Base-by-base conservation (phyloP, 2,888 invertebrate species). In the Pseudoips prasinana region DNA sequence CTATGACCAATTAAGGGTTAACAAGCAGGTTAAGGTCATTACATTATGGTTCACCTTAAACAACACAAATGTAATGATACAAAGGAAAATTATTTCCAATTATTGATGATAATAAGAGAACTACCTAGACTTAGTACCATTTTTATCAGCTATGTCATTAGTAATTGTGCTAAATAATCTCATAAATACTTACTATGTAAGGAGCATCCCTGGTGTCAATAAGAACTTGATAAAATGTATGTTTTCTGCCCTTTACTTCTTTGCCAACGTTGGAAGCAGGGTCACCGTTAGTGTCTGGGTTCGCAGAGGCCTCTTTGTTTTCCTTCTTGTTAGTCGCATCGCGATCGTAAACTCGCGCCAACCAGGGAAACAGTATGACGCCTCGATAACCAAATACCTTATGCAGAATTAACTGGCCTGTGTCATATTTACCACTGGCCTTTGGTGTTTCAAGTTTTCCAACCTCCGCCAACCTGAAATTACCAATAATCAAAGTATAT, bases 131-230 rank as follows among this genome's bases (percentile, higher is more conserved):
- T n/a, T n/a, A n/a, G n/a, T n/a, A n/a, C n/a, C n/a, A n/a, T n/a
- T n/a, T n/a, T n/a, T n/a, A n/a, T n/a, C n/a, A n/a, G n/a, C n/a
- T n/a, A n/a, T n/a, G n/a, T n/a, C n/a, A n/a, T 2, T 14, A 14
- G 5, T 14, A 14, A 14, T 14, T 3, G 5, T 14, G 5, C 14
- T 14, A 5, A 14, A 66, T 56, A 26, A 37, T 40, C 53, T 46
- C 28, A 45, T 46, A n/a, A 20, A 27, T 29, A 92, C 94, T 93
- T 90, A 97, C 96, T 89, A 99, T 98, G 77, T 94, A 96, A 4
- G 98, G 97, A 69, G 97, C 98, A 89, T 99, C 99, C 69, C 98
- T 91, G 41, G 97, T 95, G 81, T 99, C 99, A 56, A 99, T 98
- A 23, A 99, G 90, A 23, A 98, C 98, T 90, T 99, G 98, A 80